Percentiles rank a stretch among this genome's conserved stretches.
phyloP scores from a whole-genome alignment of 1,140 invertebrate species.

The Procambarus clarkii region DNA sequence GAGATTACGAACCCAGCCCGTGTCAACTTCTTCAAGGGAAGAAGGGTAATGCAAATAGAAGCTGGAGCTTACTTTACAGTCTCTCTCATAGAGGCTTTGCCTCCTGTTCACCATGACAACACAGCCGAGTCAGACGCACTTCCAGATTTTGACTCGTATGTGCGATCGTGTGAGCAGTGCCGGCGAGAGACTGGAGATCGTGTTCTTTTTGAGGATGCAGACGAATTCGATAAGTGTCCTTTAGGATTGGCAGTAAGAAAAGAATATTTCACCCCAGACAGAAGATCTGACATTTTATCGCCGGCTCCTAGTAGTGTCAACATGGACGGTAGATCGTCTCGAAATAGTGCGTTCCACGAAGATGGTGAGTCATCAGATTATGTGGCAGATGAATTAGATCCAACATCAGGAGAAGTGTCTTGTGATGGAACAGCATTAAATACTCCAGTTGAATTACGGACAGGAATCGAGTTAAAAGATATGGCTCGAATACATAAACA shows the following conservation, averaged over 20 bases:
- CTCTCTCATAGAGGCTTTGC: conserved; percentile 57
- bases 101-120: conserved; percentile 20
- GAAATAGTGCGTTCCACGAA: conserved; percentile 56
- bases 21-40: conserved; percentile 63
- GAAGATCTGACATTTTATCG: conserved; percentile 40
- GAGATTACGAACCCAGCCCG: conserved; percentile 62
- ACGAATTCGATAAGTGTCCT: conserved; percentile 61
- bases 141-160: conserved; percentile 57
- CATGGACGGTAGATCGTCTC: conserved; percentile 51
- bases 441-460: conserved; percentile 44
- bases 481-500: conserved; percentile 43
- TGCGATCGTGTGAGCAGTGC: conserved; percentile 54
- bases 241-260: conserved; percentile 51
- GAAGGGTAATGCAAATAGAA: conserved; percentile 52
- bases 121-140: conserved; percentile 23
- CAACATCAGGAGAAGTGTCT: conserved; percentile 52
- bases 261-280: conserved; percentile 13
- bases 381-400: conserved; percentile 36
- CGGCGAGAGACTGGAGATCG: conserved; percentile 54
- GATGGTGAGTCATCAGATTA: conserved; percentile 63
- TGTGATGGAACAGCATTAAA: conserved; percentile 57
- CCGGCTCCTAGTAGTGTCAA: conserved; percentile 54
- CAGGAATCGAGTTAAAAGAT: conserved; percentile 46
- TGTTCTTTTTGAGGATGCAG: conserved; percentile 50
- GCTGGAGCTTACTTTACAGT: conserved; percentile 64